These are phyloP conservation scores for Trichopoda pennipes DNA, from an alignment of 2,888 invertebrate species.

Conservation along the genomic window DNA sequence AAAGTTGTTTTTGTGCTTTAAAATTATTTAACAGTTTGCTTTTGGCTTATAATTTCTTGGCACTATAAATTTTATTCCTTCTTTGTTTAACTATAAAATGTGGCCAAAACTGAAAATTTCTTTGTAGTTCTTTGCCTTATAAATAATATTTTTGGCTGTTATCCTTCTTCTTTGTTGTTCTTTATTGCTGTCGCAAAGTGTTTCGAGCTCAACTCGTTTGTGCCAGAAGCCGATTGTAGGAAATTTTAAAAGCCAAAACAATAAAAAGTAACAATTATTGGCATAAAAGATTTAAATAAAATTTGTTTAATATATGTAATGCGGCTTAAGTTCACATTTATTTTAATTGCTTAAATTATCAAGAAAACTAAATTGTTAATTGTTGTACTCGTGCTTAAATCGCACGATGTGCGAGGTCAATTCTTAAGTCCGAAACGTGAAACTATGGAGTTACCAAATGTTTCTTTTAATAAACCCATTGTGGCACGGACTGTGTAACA, in stretches of 20 bases:
- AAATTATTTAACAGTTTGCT: constrained; percentile 14
- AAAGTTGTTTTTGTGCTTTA: neutral
- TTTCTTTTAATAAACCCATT: no score
- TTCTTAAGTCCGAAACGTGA: no score
- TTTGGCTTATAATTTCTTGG: constrained; percentile 53
- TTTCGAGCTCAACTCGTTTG: constrained; percentile 6
- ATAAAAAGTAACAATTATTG: constrained; percentile 5
- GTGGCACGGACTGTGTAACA: no score
- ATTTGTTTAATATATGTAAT: neutral
- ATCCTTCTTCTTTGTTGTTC: neutral
- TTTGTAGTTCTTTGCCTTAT: constrained; percentile 29
- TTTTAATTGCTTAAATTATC: no score
- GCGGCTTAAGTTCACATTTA: no score
- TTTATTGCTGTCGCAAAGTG: neutral
- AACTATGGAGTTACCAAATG: no score
- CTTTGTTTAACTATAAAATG: constrained; percentile 46
- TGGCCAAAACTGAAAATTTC: constrained; percentile 52
- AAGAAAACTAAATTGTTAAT: no score
- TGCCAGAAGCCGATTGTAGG: constrained; percentile 22
- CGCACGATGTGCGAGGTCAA: no score
- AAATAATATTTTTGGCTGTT: neutral
- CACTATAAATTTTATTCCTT: constrained; percentile 44
- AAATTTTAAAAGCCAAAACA: neutral
- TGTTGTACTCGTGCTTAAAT: no score
- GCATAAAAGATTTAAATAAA: neutral